Percentiles rank a stretch among this genome's conserved stretches.
These are phyloP conservation scores for Mus spicilegus DNA, from an alignment of 2,113 vertebrate genomes.

Conservation along the genomic window DNA sequence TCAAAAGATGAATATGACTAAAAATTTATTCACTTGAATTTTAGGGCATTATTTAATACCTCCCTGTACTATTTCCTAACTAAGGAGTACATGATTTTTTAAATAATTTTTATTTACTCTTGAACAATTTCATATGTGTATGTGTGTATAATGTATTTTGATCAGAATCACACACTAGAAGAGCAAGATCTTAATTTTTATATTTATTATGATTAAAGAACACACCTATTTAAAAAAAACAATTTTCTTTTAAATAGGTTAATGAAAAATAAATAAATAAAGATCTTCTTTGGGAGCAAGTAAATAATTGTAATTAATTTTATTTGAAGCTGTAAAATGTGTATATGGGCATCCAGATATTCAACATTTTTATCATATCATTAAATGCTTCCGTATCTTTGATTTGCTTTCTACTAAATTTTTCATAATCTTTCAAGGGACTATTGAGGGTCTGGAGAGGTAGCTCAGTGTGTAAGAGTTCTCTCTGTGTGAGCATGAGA, in stretches of 20 bases:
- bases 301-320: conserved; percentile 36
- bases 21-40: conserved; percentile 30
- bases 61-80: neutral
- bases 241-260: no score
- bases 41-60: neutral
- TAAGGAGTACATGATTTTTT: conserved; percentile 43
- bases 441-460: neutral
- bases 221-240: neutral
- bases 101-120: neutral
- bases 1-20: conserved; percentile 68
- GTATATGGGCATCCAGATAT: neutral
- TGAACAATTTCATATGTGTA: neutral
- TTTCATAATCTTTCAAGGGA: neutral
- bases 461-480: neutral
- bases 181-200: conserved; percentile 12
- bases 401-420: conserved; percentile 34
- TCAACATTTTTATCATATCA: conserved; percentile 29
- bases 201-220: neutral
- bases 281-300: neutral
- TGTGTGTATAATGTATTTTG: neutral
- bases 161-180: neutral
- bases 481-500: neutral
- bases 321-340: conserved; percentile 26
- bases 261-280: no score
- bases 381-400: conserved; percentile 3